Conservation (phyloP, 30 jellyfish, hydroid and myxozoan genomes). For the Aurelia aurita complex sp. Pacific region DNA sequence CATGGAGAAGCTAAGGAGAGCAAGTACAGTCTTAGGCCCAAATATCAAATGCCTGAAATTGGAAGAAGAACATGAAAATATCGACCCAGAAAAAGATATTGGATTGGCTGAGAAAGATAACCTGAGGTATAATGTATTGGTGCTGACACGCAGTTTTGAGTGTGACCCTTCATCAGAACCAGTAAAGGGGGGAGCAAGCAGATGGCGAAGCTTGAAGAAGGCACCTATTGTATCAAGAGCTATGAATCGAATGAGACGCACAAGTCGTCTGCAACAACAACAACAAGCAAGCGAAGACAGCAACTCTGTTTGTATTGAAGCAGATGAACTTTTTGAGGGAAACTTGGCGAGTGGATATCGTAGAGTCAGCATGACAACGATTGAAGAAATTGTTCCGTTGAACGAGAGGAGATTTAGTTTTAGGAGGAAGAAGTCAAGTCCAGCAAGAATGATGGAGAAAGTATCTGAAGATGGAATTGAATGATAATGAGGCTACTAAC, state of each 20-base stretch:
- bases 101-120: conserved; percentile 1
- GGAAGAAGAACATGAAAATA: conserved; percentile 34
- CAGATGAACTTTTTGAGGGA: too few species aligned
- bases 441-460: too few species aligned
- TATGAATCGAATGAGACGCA: conserved; percentile 18
- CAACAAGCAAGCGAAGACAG: too few species aligned
- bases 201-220: conserved; percentile 37
- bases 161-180: conserved; percentile 20
- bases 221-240: conserved; percentile 32
- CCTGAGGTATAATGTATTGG: conserved; percentile 18
- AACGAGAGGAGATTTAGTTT: conserved; percentile 10
- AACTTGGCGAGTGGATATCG: conserved; percentile 57
- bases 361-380: conserved; percentile 48
- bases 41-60: conserved; percentile 29
- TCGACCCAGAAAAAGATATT: conserved; percentile 30
- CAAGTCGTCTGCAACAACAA: background rate
- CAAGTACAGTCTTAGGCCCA: conserved; percentile 50
- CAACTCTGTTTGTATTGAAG: too few species aligned
- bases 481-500: background rate
- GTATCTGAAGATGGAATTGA: background rate
- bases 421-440: background rate
- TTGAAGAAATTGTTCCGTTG: conserved; percentile 16
- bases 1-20: conserved; percentile 20
- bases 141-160: conserved; percentile 57
- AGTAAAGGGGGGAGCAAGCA: background rate